Conservation (phyloP, 2,797 vertebrate species). For the Sebastes minor region DNA sequence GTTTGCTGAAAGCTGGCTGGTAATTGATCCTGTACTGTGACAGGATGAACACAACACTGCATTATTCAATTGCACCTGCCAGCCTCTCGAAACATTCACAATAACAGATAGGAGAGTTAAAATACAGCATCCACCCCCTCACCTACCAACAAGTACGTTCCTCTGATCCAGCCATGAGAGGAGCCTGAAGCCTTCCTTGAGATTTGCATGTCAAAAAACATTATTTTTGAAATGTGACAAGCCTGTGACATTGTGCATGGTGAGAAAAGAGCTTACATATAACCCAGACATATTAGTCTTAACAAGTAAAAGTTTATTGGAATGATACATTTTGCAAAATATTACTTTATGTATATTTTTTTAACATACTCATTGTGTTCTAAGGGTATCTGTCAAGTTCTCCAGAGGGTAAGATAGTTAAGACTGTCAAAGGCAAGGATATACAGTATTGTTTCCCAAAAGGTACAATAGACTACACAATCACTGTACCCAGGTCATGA, state of each 20-base stretch:
- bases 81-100: conserved; percentile 20
- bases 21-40: conserved; percentile 50
- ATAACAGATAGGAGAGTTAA: conserved; percentile 1
- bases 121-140: background rate
- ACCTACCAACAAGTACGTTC: conserved; percentile 20
- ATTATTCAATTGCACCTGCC: conserved; percentile 48
- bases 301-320: conserved; percentile 92
- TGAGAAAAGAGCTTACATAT: conserved; percentile 48
- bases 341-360: conserved; percentile 86
- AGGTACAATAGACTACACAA: conserved; percentile 88
- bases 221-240: background rate
- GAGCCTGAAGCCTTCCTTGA: background rate
- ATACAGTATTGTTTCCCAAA: conserved; percentile 87
- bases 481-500: conserved; percentile 85
- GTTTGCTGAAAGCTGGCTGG: conserved; percentile 18
- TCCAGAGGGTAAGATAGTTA: conserved; percentile 89
- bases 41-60: conserved; percentile 51
- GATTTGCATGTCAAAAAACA: background rate
- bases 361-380: conserved; percentile 86
- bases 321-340: conserved; percentile 93
- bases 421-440: conserved; percentile 90
- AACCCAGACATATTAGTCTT: conserved; percentile 79
- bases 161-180: background rate
- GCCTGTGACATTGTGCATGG: background rate
- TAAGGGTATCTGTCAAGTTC: conserved; percentile 88